These are phyloP conservation scores for Telenomus remus DNA, from an alignment of 1,140 invertebrate species.

Conservation along the genomic window DNA sequence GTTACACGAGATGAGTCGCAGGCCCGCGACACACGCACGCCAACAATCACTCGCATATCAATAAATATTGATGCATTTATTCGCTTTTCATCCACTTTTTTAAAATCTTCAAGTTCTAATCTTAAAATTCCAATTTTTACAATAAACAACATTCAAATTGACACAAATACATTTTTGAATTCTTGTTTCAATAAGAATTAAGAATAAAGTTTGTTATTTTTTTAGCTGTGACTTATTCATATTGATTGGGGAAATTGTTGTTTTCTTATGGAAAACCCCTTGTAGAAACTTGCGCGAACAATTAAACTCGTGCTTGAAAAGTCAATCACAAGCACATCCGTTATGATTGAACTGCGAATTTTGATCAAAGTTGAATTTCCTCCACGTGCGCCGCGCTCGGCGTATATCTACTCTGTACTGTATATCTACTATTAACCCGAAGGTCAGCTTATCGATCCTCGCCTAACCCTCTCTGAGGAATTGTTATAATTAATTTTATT, in stretches of 20 bases:
- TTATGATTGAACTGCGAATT: constrained; percentile 11
- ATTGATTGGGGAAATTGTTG: no score
- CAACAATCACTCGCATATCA: constrained; percentile 9
- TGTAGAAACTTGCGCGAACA: no score
- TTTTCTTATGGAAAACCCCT: no score
- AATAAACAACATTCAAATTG: no score
- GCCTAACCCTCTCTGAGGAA: constrained; percentile 6
- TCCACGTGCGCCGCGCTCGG: constrained; percentile 5
- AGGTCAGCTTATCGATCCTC: constrained; percentile 16
- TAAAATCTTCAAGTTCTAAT: no score
- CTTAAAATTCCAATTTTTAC: no score
- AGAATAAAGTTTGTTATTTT: no score
- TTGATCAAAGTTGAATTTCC: constrained; percentile 18
- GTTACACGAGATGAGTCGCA: constrained; percentile 40
- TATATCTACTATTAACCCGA: constrained; percentile 1
- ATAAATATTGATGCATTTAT: constrained; percentile 49
- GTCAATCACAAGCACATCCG: constrained; percentile 4
- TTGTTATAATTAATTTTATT: constrained; percentile 17
- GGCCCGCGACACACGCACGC: not conserved
- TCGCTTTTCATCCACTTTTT: not conserved
- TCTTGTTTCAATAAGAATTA: no score
- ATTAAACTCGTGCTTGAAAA: not conserved
- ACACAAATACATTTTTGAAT: no score
- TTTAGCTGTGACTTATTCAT: no score
- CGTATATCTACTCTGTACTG: constrained; percentile 2